Conservation (phyloP, 2,888 invertebrate genomes). For the Lobophora halterata region DNA sequence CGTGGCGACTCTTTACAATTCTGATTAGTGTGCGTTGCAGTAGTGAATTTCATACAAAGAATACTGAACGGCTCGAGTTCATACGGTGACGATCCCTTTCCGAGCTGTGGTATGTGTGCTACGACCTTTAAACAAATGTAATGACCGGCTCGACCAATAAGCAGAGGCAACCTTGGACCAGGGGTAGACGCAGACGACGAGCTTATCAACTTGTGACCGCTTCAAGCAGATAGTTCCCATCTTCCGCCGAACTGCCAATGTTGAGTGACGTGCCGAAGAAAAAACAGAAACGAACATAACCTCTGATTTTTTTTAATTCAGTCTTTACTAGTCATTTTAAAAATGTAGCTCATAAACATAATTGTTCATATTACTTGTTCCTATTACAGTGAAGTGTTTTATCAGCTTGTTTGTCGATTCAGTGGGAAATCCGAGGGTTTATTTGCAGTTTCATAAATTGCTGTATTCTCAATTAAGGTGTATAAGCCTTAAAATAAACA, state of each 20-base stretch:
- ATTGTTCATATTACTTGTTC: slow-evolving; percentile 8
- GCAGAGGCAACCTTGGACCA: slow-evolving; percentile 2
- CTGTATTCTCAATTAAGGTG: slow-evolving; percentile 56
- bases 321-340: slow-evolving; percentile 3
- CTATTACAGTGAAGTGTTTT: slow-evolving; percentile 15
- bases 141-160: neutral
- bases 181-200: slow-evolving; percentile 6
- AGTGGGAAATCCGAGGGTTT: slow-evolving; percentile 65
- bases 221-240: slow-evolving; percentile 34
- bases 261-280: slow-evolving; percentile 33
- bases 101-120: too few relatives aligned
- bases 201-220: slow-evolving; percentile 1
- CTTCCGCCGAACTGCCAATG: slow-evolving; percentile 37
- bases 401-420: slow-evolving; percentile 55
- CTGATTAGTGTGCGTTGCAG: too few relatives aligned
- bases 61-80: too few relatives aligned
- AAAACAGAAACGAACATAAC: slow-evolving; percentile 21
- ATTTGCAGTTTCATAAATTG: slow-evolving; percentile 45
- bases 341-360: slow-evolving; percentile 10
- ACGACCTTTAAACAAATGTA: too few relatives aligned
- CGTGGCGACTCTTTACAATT: too few relatives aligned
- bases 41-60: too few relatives aligned
- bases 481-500: slow-evolving; percentile 58
- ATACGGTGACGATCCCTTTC: too few relatives aligned
- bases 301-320: too few relatives aligned